Conservation (phyloP, 2,888 invertebrate genomes). For the Halictus ligatus region DNA sequence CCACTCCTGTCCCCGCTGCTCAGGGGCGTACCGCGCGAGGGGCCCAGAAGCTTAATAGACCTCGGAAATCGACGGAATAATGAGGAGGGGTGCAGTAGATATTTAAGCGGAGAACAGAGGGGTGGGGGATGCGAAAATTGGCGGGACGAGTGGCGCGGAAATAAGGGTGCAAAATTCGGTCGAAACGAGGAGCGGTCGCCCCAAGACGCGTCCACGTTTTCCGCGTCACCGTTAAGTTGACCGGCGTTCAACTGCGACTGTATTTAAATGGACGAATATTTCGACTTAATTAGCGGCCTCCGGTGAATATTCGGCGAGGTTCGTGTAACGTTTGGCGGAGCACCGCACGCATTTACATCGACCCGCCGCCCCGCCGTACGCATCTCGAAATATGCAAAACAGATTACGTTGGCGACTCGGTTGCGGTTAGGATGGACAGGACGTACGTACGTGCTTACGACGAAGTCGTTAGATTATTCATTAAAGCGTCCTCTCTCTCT, state of each 20-base stretch:
- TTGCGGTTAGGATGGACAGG: constrained; percentile 66
- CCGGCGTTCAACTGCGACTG: constrained; percentile 57
- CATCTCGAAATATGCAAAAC: constrained; percentile 79
- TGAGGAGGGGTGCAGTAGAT: background rate
- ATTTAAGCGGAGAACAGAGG: background rate
- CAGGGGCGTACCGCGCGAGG: too few relatives aligned
- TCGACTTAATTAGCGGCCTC: constrained; percentile 71
- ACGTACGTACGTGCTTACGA: constrained; percentile 48
- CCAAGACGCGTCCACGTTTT: constrained; percentile 39
- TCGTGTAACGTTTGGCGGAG: constrained; percentile 71
- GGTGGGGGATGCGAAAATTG: background rate
- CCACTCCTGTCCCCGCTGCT: too few relatives aligned
- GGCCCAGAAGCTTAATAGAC: too few relatives aligned
- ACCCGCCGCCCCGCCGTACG: constrained; percentile 59
- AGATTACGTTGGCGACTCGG: constrained; percentile 78
- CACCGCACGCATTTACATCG: constrained; percentile 76
- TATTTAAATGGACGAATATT: constrained; percentile 70
- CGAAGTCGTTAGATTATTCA: constrained; percentile 74
- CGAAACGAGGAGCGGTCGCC: background rate
- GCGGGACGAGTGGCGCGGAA: background rate
- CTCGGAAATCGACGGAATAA: background rate
- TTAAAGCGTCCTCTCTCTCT: constrained; percentile 61
- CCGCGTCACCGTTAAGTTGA: constrained; percentile 62
- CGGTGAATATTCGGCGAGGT: constrained; percentile 63
- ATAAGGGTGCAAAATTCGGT: too few relatives aligned